Percentiles rank a stretch among this genome's conserved stretches.
These are phyloP conservation scores for Alviniconcha marisindica DNA, from an alignment of 1,140 invertebrate species.

Conservation along the genomic window DNA sequence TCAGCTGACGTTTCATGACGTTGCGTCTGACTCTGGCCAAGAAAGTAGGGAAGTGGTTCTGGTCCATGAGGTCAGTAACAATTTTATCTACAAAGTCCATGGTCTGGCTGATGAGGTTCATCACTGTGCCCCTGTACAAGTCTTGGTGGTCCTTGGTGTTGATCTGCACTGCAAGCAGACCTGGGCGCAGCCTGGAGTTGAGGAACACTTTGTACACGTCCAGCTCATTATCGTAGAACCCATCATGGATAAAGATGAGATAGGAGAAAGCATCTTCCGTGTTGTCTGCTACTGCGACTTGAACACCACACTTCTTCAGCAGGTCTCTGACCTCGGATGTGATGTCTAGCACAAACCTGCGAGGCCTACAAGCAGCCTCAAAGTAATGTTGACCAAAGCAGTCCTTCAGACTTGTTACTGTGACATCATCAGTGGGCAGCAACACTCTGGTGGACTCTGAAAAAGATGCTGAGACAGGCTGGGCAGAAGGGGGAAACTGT, in stretches of 20 bases:
- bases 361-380: conserved; percentile 36
- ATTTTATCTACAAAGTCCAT: conserved; percentile 1
- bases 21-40: background rate
- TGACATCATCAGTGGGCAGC: conserved; percentile 28
- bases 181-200: conserved; percentile 27
- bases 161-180: background rate
- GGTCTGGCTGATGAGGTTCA: conserved; percentile 14
- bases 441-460: conserved; percentile 29
- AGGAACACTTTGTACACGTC: conserved; percentile 42
- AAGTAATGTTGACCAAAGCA: conserved; percentile 32
- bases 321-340: conserved; percentile 31
- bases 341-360: conserved; percentile 47
- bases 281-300: background rate
- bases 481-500: background rate
- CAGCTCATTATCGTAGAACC: conserved; percentile 30
- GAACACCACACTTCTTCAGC: conserved; percentile 18
- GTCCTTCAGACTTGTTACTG: conserved; percentile 24
- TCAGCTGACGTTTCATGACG: background rate
- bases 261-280: conserved; percentile 34
- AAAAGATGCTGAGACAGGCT: background rate
- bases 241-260: conserved; percentile 40
- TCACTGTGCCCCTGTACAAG: background rate
- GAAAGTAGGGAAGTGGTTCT: background rate
- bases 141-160: background rate
- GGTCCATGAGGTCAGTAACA: background rate